Evolutionary conservation across 2,888 invertebrate genomes (phyloP), one percentile per base, ranked within the genome.

Genomic region (Cartodere bifasciata): DNA sequence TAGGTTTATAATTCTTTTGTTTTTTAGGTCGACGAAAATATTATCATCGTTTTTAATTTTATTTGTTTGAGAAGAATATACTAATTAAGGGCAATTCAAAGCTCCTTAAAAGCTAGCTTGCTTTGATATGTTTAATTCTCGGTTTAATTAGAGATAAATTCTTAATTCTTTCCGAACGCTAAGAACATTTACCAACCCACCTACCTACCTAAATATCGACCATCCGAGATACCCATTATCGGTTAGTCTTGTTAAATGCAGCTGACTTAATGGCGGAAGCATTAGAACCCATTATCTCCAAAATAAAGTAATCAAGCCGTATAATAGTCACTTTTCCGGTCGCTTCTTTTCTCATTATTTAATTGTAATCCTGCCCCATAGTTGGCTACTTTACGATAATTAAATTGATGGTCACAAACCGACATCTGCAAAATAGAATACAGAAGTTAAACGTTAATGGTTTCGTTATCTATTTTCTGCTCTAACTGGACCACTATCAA

Each of bases 231-330:
- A 56, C 55, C 55, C 54, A 32, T 32, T 52, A 56, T 56, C 53
- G 47, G 52, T 50, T 53, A 55, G 56, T 56, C 56, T 58, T 57
- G 57, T 58, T 58, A 58, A 55, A 50, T 52, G 53, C 59, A 58
- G 56, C 57, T 58, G 59, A 58, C 58, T 58, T n/a, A 58, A 58
- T 57, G 56, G 56, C 58, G 57, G 58, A 59, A 60, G 54, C 58
- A 57, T 56, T 57, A 56, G 48, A 48, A 49, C 55, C n/a, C 52
- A 56, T 54, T 55, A 51, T 52, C 50, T 45, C 50, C 53, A 55
- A 56, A 58, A 55, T 57, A 57, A 56, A 56, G 50, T 52, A 56
- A 57, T 56, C 54, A 49, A 48, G 46, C 42, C 49, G 46, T 43
- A 49, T 55, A 56, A 56, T 55, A 44, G 54, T 44, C 50, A 50